These are phyloP conservation scores for Spodoptera exigua DNA, from an alignment of 2,888 invertebrate species.

Conservation along the genomic window DNA sequence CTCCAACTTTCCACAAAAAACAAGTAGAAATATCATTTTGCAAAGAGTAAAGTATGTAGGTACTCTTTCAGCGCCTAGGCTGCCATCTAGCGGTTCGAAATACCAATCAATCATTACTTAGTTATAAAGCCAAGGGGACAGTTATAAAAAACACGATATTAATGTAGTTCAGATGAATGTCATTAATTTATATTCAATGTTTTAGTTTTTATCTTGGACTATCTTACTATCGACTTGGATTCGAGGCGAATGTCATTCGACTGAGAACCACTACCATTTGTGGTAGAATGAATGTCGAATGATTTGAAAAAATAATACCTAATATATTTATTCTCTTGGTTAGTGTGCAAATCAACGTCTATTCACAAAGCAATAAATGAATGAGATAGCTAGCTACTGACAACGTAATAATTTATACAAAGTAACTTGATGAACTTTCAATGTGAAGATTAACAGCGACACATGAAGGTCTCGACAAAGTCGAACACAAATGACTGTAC, in stretches of 20 bases:
- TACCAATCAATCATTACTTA: conserved; percentile 12
- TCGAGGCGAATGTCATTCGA: conserved; percentile 67
- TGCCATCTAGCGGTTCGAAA: conserved; percentile 43
- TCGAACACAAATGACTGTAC: conserved; percentile 37
- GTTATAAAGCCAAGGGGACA: conserved; percentile 14
- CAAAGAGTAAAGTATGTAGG: too few relatives aligned
- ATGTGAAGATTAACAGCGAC: conserved; percentile 38
- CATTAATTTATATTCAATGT: conserved; percentile 59
- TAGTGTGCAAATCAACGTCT: neutral
- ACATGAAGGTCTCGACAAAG: conserved; percentile 42
- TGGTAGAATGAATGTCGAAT: neutral
- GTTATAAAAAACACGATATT: conserved; percentile 26
- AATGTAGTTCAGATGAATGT: conserved; percentile 33
- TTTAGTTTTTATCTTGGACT: conserved; percentile 56
- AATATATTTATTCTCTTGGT: too few relatives aligned
- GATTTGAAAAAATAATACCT: too few relatives aligned
- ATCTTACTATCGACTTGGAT: conserved; percentile 63
- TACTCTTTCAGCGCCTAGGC: too few relatives aligned
- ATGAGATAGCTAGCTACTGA: conserved; percentile 13
- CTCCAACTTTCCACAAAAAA: too few relatives aligned
- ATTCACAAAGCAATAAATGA: conserved; percentile 6
- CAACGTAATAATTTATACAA: conserved; percentile 27
- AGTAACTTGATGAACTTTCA: conserved; percentile 50
- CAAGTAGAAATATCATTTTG: too few relatives aligned
- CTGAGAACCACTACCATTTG: conserved; percentile 47